Conservation (phyloP, 2,888 invertebrate species). For the Ormia ochracea region DNA sequence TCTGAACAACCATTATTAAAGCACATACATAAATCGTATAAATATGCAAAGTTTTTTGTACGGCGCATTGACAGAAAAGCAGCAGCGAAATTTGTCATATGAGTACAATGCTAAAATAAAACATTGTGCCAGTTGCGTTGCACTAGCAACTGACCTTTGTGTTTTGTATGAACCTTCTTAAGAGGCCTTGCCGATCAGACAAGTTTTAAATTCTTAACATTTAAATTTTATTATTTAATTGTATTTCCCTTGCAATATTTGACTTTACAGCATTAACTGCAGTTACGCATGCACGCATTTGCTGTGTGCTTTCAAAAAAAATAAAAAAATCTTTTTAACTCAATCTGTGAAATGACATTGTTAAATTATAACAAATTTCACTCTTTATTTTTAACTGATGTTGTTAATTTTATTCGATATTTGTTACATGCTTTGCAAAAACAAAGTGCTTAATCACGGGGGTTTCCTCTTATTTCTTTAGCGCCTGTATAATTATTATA, state of each 20-base stretch:
- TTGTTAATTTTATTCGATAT: not conserved
- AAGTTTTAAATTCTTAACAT: not conserved
- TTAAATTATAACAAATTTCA: not conserved
- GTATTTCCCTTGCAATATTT: not conserved
- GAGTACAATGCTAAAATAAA: too few relatives aligned
- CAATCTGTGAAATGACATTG: not conserved
- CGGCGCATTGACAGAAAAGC: too few relatives aligned
- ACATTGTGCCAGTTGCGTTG: too few relatives aligned
- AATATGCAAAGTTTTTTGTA: too few relatives aligned
- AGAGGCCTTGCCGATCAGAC: too few relatives aligned
- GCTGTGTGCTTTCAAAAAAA: not conserved
- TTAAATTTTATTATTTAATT: not conserved
- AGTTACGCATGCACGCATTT: not conserved
- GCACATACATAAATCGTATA: too few relatives aligned
- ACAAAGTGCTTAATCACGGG: not conserved
- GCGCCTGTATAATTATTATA: not conserved
- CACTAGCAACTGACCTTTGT: too few relatives aligned
- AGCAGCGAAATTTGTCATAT: too few relatives aligned
- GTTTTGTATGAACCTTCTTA: too few relatives aligned
- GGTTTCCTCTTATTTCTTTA: not conserved
- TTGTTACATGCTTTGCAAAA: not conserved
- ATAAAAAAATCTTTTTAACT: not conserved
- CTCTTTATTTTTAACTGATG: not conserved
- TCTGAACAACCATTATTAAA: too few relatives aligned
- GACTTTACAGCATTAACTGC: not conserved